Base-by-base conservation (phyloP, 2,113 vertebrate species). In the Oryzias woworae region DNA sequence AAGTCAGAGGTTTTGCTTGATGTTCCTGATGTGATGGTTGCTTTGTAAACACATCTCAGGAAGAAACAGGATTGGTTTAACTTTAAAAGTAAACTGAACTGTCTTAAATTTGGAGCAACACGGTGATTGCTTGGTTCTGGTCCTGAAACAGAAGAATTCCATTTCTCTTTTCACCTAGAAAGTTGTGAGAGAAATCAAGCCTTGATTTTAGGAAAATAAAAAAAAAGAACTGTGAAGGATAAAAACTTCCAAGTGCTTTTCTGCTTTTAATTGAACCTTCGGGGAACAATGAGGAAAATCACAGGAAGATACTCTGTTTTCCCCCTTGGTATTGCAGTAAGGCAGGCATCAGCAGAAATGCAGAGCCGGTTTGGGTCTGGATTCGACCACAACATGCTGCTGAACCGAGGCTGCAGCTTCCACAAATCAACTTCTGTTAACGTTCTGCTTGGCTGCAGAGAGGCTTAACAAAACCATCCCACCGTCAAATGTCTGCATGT, bases 181-280 rank as follows among this genome's bases (percentile, higher is more conserved):
- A 50, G 55, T 23, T 5, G 17, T 24, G 26, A 26, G 36, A 16
- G 45, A 20, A 58, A 50, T 28, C 26, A 5, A 28, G 26, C 26
- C 26, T 28, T 5, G 26, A 28, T 28, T 28, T 28, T 5, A 28
- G 26, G 26, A 28, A 22, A 50, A 44, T 20, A 24, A 14, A 71
- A 58, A 66, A 28, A 62, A 31, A 7, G 20, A 70, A 60, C 12
- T 36, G 48, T 52, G 31, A 22, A 43, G 47, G 36, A 18, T 23
- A 51, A 73, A 51, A 31, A 52, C 60, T n/a, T 1, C 28, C 17
- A 48, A 43, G 44, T 69, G 57, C 75, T 79, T 69, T 81, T 72
- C 61, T 22, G 67, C 45, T 65, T 73, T 75, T 86, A 87, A 86
- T 87, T 86, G 80, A 78, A 66, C 77, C 80, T 71, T 52, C 65